Conservation (phyloP, 23 tunicate species). For the Phallusia fumigata region DNA sequence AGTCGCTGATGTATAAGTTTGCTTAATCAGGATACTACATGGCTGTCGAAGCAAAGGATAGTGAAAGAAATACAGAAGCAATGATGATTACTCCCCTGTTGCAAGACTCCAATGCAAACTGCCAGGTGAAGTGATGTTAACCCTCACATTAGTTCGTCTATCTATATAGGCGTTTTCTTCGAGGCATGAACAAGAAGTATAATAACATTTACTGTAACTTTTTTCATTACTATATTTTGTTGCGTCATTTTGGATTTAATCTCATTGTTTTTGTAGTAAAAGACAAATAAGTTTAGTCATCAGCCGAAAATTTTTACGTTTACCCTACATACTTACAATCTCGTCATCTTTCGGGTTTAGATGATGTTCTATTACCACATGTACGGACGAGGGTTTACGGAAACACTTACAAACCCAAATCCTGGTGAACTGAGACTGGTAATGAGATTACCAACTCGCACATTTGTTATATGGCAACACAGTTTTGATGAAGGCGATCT, state of each 20-base stretch:
- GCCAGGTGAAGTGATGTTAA: constrained; percentile 88
- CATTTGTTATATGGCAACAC: constrained; percentile 61
- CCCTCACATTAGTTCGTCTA: too few species aligned
- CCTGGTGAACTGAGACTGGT: constrained; percentile 71
- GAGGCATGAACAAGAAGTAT: background rate
- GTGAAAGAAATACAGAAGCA: constrained; percentile 59
- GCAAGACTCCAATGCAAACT: constrained; percentile 51
- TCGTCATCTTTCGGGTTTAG: constrained; percentile 15
- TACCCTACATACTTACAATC: background rate
- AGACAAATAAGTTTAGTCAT: too few species aligned
- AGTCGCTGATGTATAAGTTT: background rate
- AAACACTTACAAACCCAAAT: constrained; percentile 51
- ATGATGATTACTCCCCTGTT: constrained; percentile 61
- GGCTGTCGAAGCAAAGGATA: constrained; percentile 75
- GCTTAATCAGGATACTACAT: constrained; percentile 72
- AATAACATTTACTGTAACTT: background rate
- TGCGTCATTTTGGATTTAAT: too few species aligned
- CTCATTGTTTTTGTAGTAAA: too few species aligned
- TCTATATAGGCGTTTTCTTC: too few species aligned
- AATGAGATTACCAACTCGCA: constrained; percentile 35
- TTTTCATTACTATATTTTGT: background rate
- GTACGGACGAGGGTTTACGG: constrained; percentile 87
- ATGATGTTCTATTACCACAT: constrained; percentile 75
- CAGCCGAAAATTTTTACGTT: too few species aligned
- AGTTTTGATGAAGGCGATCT: constrained; percentile 67